phyloP scores from a whole-genome alignment of 2,113 vertebrate species.

The Proterorhinus semilunaris region DNA sequence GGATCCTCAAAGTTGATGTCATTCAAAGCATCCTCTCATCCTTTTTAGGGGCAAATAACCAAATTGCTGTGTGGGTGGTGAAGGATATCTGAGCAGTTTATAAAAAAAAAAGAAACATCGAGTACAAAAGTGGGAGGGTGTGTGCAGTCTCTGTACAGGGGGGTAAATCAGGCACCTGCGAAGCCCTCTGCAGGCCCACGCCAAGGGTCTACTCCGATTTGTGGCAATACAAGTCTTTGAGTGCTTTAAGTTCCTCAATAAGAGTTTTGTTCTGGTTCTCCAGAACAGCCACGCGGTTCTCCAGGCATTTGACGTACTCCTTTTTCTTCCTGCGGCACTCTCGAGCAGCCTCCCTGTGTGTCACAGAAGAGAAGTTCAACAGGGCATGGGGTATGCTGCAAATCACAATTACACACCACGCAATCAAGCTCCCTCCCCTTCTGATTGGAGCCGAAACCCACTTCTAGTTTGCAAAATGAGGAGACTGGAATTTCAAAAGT shows the following conservation, averaged over 20 bases:
- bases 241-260: conserved; percentile 99
- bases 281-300: conserved; percentile 98
- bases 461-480: no score
- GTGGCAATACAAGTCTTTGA: conserved; percentile 99
- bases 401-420: background rate
- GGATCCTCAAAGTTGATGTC: background rate
- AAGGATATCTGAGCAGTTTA: conserved; percentile 46
- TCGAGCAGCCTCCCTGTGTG: conserved; percentile 91
- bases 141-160: conserved; percentile 84
- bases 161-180: conserved; percentile 51
- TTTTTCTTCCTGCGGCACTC: conserved; percentile 99
- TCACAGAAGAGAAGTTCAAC: background rate
- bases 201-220: conserved; percentile 90
- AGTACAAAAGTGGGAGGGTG: conserved; percentile 85
- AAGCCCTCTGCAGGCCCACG: conserved; percentile 51
- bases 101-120: conserved; percentile 86
- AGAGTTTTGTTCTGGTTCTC: conserved; percentile 99
- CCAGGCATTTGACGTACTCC: conserved; percentile 98
- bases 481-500: no score
- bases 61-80: conserved; percentile 12
- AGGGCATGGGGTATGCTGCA: background rate
- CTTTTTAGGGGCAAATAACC: conserved; percentile 4
- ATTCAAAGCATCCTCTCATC: background rate
- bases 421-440: no score
- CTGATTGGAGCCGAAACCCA: no score